phyloP scores from a whole-genome alignment of 2,888 invertebrate species.

The Cordylochernes scorpioides region DNA sequence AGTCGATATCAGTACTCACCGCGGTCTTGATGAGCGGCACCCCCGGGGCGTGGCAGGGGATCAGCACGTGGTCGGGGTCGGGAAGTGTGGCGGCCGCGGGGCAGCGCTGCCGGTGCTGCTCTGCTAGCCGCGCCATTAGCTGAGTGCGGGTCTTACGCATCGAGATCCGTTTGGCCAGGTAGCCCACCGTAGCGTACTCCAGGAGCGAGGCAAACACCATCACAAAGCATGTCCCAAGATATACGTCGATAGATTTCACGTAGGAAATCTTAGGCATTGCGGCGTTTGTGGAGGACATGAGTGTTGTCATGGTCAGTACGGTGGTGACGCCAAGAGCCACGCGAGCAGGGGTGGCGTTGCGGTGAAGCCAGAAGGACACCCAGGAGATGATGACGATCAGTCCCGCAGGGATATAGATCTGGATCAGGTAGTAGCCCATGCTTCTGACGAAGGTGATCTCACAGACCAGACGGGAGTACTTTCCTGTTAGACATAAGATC shows the following conservation, averaged over 20 bases:
- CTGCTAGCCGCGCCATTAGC: constrained; percentile 13
- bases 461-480: constrained; percentile 19
- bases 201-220: constrained; percentile 25
- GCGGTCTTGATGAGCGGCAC: constrained; percentile 8
- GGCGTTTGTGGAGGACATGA: constrained; percentile 18
- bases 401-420: constrained; percentile 20
- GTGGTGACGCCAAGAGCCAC: constrained; percentile 17
- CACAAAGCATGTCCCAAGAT: constrained; percentile 22
- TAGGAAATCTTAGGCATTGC: constrained; percentile 25
- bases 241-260: constrained; percentile 23
- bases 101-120: constrained; percentile 11
- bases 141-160: constrained; percentile 15
- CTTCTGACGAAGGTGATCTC: constrained; percentile 19
- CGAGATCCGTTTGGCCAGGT: constrained; percentile 16
- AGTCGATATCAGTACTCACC: constrained; percentile 3
- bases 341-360: constrained; percentile 16
- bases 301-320: constrained; percentile 21
- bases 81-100: constrained; percentile 1
- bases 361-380: constrained; percentile 17
- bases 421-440: constrained; percentile 23
- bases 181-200: constrained; percentile 18
- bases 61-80: constrained; percentile 2
- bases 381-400: constrained; percentile 17
- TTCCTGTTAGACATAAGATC: constrained; percentile 14
- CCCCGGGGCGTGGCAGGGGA: constrained; percentile 5